A percentile compares a stretch with the other conserved stretches of the same genome.
Evolutionary conservation across 2,797 vertebrate species (phyloP).

Genomic region (Hydrophis major): DNA sequence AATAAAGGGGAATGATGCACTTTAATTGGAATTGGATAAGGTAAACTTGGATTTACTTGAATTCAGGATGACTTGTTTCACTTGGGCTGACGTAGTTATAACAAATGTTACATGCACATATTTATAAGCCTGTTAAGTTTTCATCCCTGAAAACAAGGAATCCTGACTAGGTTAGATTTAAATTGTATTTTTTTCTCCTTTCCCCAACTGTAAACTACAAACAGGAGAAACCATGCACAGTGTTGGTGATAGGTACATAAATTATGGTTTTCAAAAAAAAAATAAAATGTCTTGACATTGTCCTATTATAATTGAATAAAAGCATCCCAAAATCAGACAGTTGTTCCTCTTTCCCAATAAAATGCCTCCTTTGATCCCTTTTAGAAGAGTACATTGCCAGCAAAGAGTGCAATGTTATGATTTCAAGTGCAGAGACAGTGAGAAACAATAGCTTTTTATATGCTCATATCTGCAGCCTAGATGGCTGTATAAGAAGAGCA

Average conservation of each 20-base stretch:
- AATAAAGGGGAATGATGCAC: background rate
- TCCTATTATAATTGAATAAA: slow-evolving; percentile 60
- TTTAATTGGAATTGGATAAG: background rate
- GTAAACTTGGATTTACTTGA: background rate
- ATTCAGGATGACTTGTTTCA: background rate
- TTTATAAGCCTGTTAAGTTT: background rate
- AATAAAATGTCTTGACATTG: slow-evolving; percentile 26
- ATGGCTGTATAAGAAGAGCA: slow-evolving; percentile 62
- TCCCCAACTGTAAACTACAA: slow-evolving; percentile 15
- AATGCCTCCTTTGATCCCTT: slow-evolving; percentile 49
- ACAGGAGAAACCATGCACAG: slow-evolving; percentile 34
- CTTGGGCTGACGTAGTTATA: background rate
- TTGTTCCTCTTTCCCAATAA: slow-evolving; percentile 47
- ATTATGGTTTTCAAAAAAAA: slow-evolving; percentile 28
- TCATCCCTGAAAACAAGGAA: slow-evolving; percentile 34
- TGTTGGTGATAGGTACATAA: slow-evolving; percentile 51
- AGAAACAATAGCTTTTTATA: slow-evolving; percentile 61
- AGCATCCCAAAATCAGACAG: slow-evolving; percentile 51
- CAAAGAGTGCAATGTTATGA: slow-evolving; percentile 52
- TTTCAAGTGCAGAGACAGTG: slow-evolving; percentile 55
- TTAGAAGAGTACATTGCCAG: slow-evolving; percentile 57
- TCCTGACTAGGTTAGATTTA: slow-evolving; percentile 38
- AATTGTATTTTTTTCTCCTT: slow-evolving; percentile 19
- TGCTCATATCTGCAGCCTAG: slow-evolving; percentile 52
- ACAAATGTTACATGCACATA: background rate